A percentile compares a stretch with the other conserved stretches of the same genome.
Evolutionary conservation across 2,113 vertebrate species (phyloP).

Genomic region (Bubo bubo): DNA sequence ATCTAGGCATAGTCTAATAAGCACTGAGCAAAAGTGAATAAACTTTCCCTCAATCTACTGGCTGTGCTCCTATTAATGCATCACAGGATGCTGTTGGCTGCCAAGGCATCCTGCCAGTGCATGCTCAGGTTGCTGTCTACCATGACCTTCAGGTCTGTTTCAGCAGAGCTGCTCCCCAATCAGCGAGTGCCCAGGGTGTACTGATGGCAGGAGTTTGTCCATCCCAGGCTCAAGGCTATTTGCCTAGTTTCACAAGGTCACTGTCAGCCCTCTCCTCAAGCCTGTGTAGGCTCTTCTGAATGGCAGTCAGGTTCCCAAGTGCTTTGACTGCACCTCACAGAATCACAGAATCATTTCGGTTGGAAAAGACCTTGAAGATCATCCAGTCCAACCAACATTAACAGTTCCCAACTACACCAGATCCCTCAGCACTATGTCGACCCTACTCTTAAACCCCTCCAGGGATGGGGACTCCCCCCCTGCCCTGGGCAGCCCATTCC

Average conservation of each 20-base stretch:
- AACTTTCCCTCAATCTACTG: not conserved
- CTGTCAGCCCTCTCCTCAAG: not conserved
- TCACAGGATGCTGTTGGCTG: not conserved
- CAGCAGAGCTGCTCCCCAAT: not conserved
- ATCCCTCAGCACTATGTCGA: too few species aligned
- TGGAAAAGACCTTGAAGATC: too few species aligned
- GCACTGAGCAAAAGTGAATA: not conserved
- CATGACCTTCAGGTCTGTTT: not conserved
- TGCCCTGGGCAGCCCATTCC: too few species aligned
- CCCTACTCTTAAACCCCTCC: too few species aligned
- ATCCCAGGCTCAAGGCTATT: not conserved
- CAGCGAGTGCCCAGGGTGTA: not conserved
- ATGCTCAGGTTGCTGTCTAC: rapidly evolving
- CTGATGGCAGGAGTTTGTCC: rapidly evolving
- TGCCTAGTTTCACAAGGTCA: not conserved
- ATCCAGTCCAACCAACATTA: too few species aligned
- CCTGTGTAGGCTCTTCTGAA: not conserved
- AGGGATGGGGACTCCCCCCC: too few species aligned
- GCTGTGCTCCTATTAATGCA: not conserved
- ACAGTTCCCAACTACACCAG: too few species aligned
- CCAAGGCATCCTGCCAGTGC: not conserved
- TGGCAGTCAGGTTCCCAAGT: not conserved
- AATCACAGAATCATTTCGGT: too few species aligned
- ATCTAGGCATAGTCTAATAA: not conserved
- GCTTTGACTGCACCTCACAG: not conserved